A percentile compares a stretch with the other conserved stretches of the same genome.
Evolutionary conservation across 2,113 vertebrate species (phyloP).

Genomic region (Caracal caracal): DNA sequence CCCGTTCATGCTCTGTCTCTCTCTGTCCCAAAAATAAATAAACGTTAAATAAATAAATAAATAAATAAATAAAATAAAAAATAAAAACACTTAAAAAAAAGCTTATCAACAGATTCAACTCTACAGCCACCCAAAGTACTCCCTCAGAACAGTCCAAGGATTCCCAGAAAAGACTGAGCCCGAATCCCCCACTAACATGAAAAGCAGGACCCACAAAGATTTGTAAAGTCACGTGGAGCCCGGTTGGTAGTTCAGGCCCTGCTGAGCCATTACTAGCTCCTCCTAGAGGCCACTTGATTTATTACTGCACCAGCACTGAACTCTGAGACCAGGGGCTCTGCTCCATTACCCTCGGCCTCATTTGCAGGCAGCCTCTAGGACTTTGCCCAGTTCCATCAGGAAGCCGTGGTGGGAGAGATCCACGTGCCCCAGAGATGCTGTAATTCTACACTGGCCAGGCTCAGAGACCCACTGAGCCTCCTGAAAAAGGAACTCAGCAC

Average conservation of each 20-base stretch:
- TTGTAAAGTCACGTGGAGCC: not conserved
- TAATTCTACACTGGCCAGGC: not conserved
- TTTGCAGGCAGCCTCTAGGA: not conserved
- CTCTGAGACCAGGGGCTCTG: not conserved
- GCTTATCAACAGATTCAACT: not conserved
- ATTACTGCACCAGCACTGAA: not conserved
- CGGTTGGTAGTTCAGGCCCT: not conserved
- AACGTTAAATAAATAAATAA: too few species aligned
- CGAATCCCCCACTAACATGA: not conserved
- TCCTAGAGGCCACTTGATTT: not conserved
- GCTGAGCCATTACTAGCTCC: not conserved
- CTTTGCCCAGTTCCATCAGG: not conserved
- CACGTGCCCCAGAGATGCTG: not conserved
- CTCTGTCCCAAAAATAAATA: too few species aligned
- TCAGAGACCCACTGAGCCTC: not conserved
- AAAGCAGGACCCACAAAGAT: not conserved
- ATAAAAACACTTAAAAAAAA: too few species aligned
- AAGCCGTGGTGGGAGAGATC: not conserved
- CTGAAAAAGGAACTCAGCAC: not conserved
- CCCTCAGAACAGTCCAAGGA: not conserved
- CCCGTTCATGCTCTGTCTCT: too few species aligned
- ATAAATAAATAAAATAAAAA: too few species aligned
- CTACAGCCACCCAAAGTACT: not conserved
- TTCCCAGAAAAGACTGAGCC: not conserved
- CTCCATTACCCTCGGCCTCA: not conserved